phyloP scores from a whole-genome alignment of 2,797 vertebrate species.

The Amphiprion clarkii region DNA sequence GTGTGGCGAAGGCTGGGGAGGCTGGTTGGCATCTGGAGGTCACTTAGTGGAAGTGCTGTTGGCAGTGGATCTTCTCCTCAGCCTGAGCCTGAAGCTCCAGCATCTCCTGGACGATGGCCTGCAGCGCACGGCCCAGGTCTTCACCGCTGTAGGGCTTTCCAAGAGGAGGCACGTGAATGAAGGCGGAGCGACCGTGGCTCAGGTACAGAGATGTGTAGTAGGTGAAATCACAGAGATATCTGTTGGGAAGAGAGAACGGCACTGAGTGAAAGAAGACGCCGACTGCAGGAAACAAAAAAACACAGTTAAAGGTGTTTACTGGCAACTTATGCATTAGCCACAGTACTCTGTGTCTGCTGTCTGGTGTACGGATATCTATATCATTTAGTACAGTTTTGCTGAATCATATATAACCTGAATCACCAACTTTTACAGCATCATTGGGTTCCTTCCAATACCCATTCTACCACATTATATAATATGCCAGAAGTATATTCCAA shows the following conservation, averaged over 20 bases:
- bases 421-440: no score
- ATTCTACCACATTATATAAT: no score
- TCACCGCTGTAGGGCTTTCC: slow-evolving; percentile 91
- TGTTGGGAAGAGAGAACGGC: slow-evolving; percentile 49
- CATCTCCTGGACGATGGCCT: slow-evolving; percentile 91
- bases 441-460: no score
- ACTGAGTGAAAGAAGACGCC: background rate
- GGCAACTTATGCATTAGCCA: no score
- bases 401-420: no score
- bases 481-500: no score
- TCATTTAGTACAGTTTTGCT: no score
- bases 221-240: slow-evolving; percentile 95
- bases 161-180: slow-evolving; percentile 93
- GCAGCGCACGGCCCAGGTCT: slow-evolving; percentile 91
- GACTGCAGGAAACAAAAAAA: background rate
- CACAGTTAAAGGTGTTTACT: no score
- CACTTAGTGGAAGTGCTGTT: slow-evolving; percentile 84
- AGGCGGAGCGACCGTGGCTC: slow-evolving; percentile 91
- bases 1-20: slow-evolving; percentile 61
- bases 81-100: slow-evolving; percentile 86
- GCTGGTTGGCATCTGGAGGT: slow-evolving; percentile 69
- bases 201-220: slow-evolving; percentile 95
- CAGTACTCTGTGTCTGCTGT: no score
- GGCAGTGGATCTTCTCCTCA: slow-evolving; percentile 84
- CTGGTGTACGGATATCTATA: no score